Base-by-base conservation (phyloP, 2,888 invertebrate species). In the Catocala nupta region DNA sequence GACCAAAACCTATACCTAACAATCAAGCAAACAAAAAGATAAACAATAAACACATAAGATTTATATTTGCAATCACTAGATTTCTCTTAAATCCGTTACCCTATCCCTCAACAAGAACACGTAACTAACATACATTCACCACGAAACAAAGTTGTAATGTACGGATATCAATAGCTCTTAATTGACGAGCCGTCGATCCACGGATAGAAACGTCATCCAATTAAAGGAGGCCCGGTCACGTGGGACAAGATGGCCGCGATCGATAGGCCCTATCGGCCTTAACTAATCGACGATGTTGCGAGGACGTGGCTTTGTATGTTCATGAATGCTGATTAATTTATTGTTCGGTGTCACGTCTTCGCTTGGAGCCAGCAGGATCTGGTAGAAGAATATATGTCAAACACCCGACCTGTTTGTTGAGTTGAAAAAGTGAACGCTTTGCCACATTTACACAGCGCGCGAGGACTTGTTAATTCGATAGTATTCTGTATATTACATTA, bases 161-260 rank as follows among this genome's bases (percentile, higher is more conserved):
- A 66, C 60, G 59, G 62, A 77, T 81, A 81, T 82, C 84, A 80
- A 83, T 83, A 80, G 76, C 69, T 68, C 68, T 69, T 85, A 85
- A 84, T 84, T 84, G 77, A 74, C 71, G 64, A 73, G 64, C 69
- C 57, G 52, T 50, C 63, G 77, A 71, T 64, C 69, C 57, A 52
- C 60, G 65, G 69, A 68, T 67, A 73, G 67, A 43, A 67, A 63
- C 69, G 71, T 73, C 83, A 71, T 80, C 82, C 85, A 86, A 87
- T 86, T 86, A 87, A 74, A 68, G 65, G 55, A 61, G 55, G 61
- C 25, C 68, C 59, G 69, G 67, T 62, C 58, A 67, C 70, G 68
- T 68, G 70, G 43, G 57, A 58, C 70, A 75, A 79, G 68, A 81
- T 80, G 75, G 73, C 75, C 70, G 47, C 64, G 65, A 66, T 76